Conservation (phyloP, 2,888 invertebrate species). For the Agrotis ipsilon region DNA sequence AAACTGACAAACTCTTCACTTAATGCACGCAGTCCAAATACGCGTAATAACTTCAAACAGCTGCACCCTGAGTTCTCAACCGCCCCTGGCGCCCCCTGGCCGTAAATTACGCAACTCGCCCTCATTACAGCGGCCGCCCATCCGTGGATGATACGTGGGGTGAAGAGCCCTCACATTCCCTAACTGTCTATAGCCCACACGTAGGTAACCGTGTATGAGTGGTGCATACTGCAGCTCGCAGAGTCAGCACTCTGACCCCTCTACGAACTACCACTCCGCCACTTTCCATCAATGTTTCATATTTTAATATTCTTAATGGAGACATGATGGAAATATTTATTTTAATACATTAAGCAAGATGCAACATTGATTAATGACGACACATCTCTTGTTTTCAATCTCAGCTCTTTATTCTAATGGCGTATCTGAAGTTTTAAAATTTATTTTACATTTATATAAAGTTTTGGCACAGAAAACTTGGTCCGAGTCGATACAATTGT, state of each 20-base stretch:
- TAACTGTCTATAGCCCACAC: conserved; percentile 69
- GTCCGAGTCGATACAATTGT: conserved; percentile 39
- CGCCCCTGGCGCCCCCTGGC: conserved; percentile 79
- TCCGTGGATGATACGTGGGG: conserved; percentile 84
- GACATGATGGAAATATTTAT: conserved; percentile 16
- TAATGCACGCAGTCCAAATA: conserved; percentile 76
- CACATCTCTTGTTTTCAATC: conserved; percentile 20
- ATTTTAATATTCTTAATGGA: conserved; percentile 68
- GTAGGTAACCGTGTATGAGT: conserved; percentile 70
- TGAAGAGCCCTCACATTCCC: conserved; percentile 72
- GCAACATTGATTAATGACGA: conserved; percentile 33
- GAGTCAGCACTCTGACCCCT: conserved; percentile 62
- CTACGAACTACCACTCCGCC: conserved; percentile 35
- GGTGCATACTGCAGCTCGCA: conserved; percentile 70
- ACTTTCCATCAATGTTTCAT: conserved; percentile 69
- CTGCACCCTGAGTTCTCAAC: conserved; percentile 81
- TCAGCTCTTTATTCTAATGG: conserved; percentile 24
- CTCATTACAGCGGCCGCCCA: conserved; percentile 87
- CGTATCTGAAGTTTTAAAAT: conserved; percentile 23
- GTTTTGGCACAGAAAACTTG: conserved; percentile 41
- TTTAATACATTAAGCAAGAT: conserved; percentile 45
- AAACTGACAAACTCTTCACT: conserved; percentile 39
- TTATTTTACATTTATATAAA: conserved; percentile 27
- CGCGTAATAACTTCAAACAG: conserved; percentile 89
- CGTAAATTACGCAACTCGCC: conserved; percentile 87